Evolutionary conservation across 2,797 vertebrate species (phyloP), one percentile per base, ranked within the genome.

Genomic region (Sternotherus odoratus): DNA sequence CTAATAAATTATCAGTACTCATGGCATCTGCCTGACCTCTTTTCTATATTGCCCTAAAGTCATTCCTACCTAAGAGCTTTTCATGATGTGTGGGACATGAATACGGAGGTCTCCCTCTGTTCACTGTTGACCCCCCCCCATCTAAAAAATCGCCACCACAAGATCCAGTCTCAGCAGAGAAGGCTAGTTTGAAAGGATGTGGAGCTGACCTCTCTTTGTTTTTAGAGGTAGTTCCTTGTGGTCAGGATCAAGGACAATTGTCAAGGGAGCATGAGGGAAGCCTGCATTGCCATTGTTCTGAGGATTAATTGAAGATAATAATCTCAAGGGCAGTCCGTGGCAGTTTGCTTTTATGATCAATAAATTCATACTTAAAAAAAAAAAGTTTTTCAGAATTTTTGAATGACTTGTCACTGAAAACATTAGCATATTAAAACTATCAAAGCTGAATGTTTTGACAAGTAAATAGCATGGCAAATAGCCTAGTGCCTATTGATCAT

Each of bases 401-500:
- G 23, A 83, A 3, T 83, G 79, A 46, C 85, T 60, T 85, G 85
- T 93, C 83, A 2, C 36, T 93, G 75, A 66, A 89, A 8, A 26
- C 53, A 6, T 94, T 82, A 12, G 33, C 17, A 48, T 60, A 39
- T 91, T 91, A 57, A 75, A 75, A 28, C 36, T 19, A 46, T 48
- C 39, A 75, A 28, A 46, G 43, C 72, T 57, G 46, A 89, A 79
- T 82, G 60, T 86, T 94, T 43, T 82, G 94, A 56, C 53, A 91
- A 92, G 90, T 91, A 86, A 93, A 85, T 50, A 85, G 54, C 83
- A 83, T 74, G 89, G n/a, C 13, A 80, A 88, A 75, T 28, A 46
- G 43, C 48, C 72, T 75, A 30, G 24, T 91, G 90, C 82, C 83
- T 94, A 92, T 88, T 88, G 91, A 89, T 95, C 82, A 93, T 88